Evolutionary conservation across 2,113 vertebrate species (phyloP).

Genomic region (Odocoileus hemionus): DNA sequence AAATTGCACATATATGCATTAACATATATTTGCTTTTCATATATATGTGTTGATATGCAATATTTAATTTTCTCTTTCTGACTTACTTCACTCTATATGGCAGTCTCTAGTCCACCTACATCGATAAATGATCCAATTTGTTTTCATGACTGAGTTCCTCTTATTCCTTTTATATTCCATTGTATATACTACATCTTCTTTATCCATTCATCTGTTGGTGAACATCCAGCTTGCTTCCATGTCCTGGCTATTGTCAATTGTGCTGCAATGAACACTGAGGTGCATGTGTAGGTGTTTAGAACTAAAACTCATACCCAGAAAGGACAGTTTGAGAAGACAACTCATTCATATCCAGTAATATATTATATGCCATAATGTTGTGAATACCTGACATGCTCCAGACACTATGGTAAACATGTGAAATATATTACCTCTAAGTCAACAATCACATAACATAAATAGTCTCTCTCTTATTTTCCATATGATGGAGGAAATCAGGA

Average conservation of each 20-base stretch:
- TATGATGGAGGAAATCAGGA: background rate
- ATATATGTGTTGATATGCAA: background rate
- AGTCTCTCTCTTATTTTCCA: background rate
- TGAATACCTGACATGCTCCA: background rate
- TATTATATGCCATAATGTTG: background rate
- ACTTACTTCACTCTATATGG: background rate
- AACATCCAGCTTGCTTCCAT: background rate
- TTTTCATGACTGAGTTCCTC: background rate
- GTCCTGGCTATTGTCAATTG: background rate
- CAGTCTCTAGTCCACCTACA: background rate
- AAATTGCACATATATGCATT: background rate
- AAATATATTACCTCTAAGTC: background rate
- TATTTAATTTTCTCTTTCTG: background rate
- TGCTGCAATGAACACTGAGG: background rate
- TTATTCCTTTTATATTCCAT: background rate
- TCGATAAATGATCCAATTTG: background rate
- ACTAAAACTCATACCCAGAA: background rate
- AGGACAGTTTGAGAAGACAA: background rate
- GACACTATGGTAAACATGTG: background rate
- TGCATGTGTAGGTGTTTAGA: background rate
- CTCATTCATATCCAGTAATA: background rate
- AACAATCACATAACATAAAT: background rate
- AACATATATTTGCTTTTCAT: background rate
- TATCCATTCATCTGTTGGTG: background rate
- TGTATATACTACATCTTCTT: background rate